Conservation (phyloP, 2,113 vertebrate genomes). For the Esox niger region DNA sequence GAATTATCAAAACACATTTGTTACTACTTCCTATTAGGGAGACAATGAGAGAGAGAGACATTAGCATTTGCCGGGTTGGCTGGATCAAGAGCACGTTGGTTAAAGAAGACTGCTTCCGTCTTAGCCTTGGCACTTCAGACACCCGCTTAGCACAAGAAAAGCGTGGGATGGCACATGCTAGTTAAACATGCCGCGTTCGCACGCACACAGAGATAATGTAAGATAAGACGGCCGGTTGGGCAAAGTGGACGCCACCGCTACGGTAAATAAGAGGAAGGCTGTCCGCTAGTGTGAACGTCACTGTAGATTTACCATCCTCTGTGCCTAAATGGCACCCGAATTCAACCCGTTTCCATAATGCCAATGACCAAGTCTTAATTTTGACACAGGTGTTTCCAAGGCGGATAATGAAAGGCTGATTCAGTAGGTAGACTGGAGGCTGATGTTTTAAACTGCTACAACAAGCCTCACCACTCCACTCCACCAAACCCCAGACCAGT, state of each 20-base stretch:
- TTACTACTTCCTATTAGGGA: background rate
- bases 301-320: too few relatives aligned
- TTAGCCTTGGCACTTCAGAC: conserved; percentile 43
- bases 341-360: too few relatives aligned
- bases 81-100: conserved; percentile 46
- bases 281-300: too few relatives aligned
- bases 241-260: too few relatives aligned
- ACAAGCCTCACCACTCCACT: conserved; percentile 29
- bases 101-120: conserved; percentile 55
- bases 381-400: too few relatives aligned
- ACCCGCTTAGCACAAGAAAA: background rate
- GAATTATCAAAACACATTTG: conserved; percentile 67
- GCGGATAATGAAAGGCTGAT: conserved; percentile 39
- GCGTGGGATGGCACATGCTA: background rate
- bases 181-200: background rate
- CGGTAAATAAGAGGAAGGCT: background rate
- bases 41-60: background rate
- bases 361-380: too few relatives aligned
- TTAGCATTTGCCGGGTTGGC: conserved; percentile 57
- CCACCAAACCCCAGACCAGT: too few relatives aligned
- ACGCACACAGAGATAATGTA: too few relatives aligned
- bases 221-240: too few relatives aligned
- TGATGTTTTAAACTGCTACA: conserved; percentile 43
- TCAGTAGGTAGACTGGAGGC: conserved; percentile 45
- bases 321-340: background rate